Conservation (phyloP, 2,113 vertebrate genomes). For the Cyphomyrus plagiostoma region DNA sequence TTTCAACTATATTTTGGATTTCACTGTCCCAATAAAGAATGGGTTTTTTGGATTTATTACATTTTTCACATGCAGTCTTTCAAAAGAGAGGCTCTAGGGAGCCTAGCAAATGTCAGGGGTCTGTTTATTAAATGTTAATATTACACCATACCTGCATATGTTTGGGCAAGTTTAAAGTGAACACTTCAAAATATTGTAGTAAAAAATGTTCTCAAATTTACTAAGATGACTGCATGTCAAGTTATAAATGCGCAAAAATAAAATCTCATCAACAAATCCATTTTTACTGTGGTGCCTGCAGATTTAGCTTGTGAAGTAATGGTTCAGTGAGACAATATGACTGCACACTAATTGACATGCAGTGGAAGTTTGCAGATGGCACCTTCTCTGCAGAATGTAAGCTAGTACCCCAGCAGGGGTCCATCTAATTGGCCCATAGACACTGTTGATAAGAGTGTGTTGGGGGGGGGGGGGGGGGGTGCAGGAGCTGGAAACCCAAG, state of each 20-base stretch:
- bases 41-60: not conserved
- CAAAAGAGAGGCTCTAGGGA: not conserved
- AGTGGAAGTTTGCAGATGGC: conserved; percentile 15
- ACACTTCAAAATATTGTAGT: not conserved
- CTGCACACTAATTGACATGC: conserved; percentile 7
- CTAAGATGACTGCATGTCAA: not conserved
- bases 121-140: not conserved
- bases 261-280: not conserved
- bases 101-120: not conserved
- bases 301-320: not conserved
- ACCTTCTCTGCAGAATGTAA: conserved; percentile 6
- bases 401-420: conserved; percentile 13
- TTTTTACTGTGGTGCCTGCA: not conserved
- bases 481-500: not conserved
- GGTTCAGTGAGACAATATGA: conserved; percentile 2
- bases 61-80: not conserved
- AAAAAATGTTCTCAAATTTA: not conserved
- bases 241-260: not conserved
- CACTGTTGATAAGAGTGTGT: not conserved
- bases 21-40: not conserved
- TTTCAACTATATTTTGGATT: not conserved
- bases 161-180: not conserved
- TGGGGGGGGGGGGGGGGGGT: not conserved
- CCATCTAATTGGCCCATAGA: conserved; percentile 20
- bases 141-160: not conserved